Evolutionary conservation across 2,113 vertebrate species (phyloP), one percentile per base, ranked within the genome.

Genomic region (Heterotilapia buettikoferi): DNA sequence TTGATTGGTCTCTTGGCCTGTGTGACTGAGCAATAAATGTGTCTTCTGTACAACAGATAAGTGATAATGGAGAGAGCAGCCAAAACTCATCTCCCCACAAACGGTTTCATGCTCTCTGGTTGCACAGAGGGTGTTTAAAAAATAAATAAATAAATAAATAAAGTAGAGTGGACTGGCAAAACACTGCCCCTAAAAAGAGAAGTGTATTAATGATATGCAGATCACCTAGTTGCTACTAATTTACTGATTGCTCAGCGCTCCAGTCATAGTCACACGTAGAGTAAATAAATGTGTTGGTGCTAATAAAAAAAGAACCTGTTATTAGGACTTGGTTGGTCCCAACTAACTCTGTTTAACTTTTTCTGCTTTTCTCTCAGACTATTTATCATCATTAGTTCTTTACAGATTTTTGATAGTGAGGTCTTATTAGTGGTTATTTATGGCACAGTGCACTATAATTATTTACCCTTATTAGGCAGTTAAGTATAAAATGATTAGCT

Each of bases 401-500:
- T 50, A 78, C 18, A 52, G 16, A 52, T 50, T 52, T 78, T 12
- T 52, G 29, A 31, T 78, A 31, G 45, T 73, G 14, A 73, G 8
- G 40, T 45, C 40, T 73, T 45, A 47, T 47, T 73, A 45, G 40
- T 50, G 26, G 26, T 52, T 31, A 78, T 33, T 78, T 50, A 78
- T 31, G 26, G 18, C 45, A 73, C 68, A 3, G 21, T 73, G 40
- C 21, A 18, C 9, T 78, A 18, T 52, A 50, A 92, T 92, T 84
- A 91, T 93, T 86, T 85, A 14, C 36, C 86, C 89, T 90, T 91
- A 92, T 90, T 87, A 90, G 90, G 79, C 57, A 59, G 87, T 92
- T 89, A 89, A 85, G 47, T 84, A 76, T 40, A 89, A 57, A 63
- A 71, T 63, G 16, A 66, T 87, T 93, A 63, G 76, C 79, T 61